Percentiles rank a stretch among this genome's conserved stretches.
Evolutionary conservation across 2,888 invertebrate species (phyloP).

Genomic region (Gastracanthus pulcherrimus): DNA sequence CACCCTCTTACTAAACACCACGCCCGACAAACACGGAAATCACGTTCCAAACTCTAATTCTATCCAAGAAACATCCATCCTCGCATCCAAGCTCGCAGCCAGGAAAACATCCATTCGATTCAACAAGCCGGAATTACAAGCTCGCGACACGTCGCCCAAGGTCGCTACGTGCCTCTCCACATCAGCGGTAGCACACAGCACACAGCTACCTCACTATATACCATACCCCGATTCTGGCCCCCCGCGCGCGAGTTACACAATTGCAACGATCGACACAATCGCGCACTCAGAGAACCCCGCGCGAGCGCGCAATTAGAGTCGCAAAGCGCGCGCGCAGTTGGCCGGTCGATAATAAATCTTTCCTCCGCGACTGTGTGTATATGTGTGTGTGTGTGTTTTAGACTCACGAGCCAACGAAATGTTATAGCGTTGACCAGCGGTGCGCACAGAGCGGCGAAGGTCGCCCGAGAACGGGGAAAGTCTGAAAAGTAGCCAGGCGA

Average conservation of each 20-base stretch:
- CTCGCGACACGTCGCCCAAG: slow-evolving; percentile 53
- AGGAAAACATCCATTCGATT: slow-evolving; percentile 21
- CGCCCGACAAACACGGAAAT: too few relatives aligned
- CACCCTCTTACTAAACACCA: too few relatives aligned
- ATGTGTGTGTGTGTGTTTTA: not conserved
- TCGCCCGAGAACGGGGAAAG: slow-evolving; percentile 1
- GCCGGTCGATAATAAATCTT: slow-evolving; percentile 26
- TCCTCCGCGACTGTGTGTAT: not conserved
- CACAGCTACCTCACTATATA: too few relatives aligned
- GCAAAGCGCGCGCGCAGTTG: not conserved
- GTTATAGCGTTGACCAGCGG: not conserved
- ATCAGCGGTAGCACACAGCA: too few relatives aligned
- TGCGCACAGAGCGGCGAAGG: not conserved
- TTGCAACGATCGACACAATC: slow-evolving; percentile 58
- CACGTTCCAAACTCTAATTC: too few relatives aligned
- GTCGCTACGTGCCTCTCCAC: slow-evolving; percentile 54
- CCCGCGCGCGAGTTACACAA: slow-evolving; percentile 58
- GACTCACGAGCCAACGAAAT: slow-evolving; percentile 2
- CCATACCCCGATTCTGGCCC: not conserved
- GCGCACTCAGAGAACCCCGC: not conserved
- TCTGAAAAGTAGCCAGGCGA: not conserved
- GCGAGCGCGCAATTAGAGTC: slow-evolving; percentile 11
- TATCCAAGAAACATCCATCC: too few relatives aligned
- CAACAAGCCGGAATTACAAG: slow-evolving; percentile 45
- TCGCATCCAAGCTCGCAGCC: too few relatives aligned